phyloP scores from a whole-genome alignment of 1,140 invertebrate genomes.

The Brachionus sp. region DNA sequence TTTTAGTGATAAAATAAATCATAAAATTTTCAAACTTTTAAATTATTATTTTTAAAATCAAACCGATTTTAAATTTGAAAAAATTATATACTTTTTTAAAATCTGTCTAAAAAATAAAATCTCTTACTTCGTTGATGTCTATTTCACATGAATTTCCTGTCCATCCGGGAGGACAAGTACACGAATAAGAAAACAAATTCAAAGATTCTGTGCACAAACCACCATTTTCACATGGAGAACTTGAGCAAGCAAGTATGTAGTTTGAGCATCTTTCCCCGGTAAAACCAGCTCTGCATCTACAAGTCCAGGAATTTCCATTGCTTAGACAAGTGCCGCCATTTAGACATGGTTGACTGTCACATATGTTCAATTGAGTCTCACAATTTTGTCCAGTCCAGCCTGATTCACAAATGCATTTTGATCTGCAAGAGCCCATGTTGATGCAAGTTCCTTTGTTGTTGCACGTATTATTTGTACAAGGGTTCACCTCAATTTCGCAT shows the following conservation, averaged over 20 bases:
- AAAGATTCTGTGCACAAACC: conserved; percentile 76
- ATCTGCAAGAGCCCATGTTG: conserved; percentile 39
- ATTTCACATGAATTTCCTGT: conserved; percentile 48
- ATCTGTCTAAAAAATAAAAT: background rate
- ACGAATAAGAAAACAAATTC: conserved; percentile 61
- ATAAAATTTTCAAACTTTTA: too few species aligned
- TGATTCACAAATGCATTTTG: conserved; percentile 45
- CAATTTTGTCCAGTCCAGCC: conserved; percentile 46
- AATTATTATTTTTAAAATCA: too few species aligned
- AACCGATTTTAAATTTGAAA: background rate
- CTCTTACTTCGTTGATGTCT: conserved; percentile 47
- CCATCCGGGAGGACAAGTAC: conserved; percentile 34
- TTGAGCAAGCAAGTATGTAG: background rate
- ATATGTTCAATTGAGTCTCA: conserved; percentile 35
- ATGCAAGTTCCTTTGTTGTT: conserved; percentile 15
- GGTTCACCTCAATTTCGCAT: conserved; percentile 49
- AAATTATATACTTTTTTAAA: background rate
- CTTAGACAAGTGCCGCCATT: conserved; percentile 53
- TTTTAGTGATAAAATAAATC: too few species aligned
- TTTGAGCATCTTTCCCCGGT: conserved; percentile 46
- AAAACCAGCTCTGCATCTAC: conserved; percentile 48
- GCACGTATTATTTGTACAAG: conserved; percentile 46
- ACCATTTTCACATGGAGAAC: conserved; percentile 49
- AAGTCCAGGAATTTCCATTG: conserved; percentile 49
- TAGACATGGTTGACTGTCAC: background rate